Percentiles rank a stretch among this genome's conserved stretches.
phyloP scores from a whole-genome alignment of 2,797 vertebrate species.

The Sebastes nivosus region DNA sequence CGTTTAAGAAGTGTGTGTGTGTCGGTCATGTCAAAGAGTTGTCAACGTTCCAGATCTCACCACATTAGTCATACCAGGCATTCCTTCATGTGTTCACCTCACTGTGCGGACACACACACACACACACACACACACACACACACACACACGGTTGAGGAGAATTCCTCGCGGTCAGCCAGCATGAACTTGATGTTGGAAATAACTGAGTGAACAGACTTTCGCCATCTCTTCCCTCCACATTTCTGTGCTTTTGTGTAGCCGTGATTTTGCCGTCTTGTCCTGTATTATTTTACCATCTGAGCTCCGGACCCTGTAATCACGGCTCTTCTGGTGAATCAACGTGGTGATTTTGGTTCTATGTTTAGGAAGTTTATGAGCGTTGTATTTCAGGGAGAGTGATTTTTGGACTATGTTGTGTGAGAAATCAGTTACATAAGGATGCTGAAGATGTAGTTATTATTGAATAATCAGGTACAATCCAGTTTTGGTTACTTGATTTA shows the following conservation, averaged over 20 bases:
- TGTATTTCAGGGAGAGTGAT: constrained; percentile 39
- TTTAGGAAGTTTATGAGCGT: constrained; percentile 41
- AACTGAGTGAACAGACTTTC: constrained; percentile 7
- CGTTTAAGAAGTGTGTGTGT: constrained; percentile 8
- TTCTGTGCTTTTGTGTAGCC: constrained; percentile 1
- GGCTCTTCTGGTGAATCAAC: constrained; percentile 23
- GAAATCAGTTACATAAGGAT: constrained; percentile 7
- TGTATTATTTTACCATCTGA: constrained; percentile 23
- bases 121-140: background rate
- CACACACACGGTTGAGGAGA: constrained; percentile 30
- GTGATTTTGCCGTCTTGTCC: constrained; percentile 14
- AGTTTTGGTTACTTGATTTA: background rate
- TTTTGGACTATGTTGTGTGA: constrained; percentile 23
- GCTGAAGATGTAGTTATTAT: background rate
- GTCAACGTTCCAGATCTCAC: constrained; percentile 67
- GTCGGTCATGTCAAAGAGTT: constrained; percentile 40
- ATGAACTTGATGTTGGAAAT: constrained; percentile 62
- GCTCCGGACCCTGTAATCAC: constrained; percentile 54
- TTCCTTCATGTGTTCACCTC: constrained; percentile 64
- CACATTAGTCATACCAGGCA: constrained; percentile 74
- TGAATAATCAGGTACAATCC: background rate
- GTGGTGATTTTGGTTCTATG: constrained; percentile 51
- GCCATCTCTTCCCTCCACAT: constrained; percentile 11
- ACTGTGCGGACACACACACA: background rate
- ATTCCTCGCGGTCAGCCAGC: constrained; percentile 63